phyloP scores from a whole-genome alignment of 2,888 invertebrate genomes.

The Ligdia adustata region DNA sequence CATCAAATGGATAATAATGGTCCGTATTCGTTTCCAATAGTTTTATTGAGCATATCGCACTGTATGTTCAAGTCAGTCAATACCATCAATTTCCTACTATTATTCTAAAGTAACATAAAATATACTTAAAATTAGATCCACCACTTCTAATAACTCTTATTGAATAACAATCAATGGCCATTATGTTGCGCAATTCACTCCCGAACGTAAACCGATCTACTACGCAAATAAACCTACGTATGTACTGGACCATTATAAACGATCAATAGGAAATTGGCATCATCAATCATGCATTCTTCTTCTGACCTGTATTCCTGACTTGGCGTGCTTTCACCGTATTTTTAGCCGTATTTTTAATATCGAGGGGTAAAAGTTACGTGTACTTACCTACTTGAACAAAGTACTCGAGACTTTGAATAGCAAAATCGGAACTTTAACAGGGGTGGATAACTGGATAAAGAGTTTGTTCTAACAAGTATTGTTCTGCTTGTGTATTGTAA shows the following conservation, averaged over 20 bases:
- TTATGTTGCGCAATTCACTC: conserved; percentile 20
- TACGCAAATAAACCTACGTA: conserved; percentile 49
- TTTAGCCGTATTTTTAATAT: conserved; percentile 16
- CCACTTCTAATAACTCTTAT: conserved; percentile 16
- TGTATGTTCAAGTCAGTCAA: background rate
- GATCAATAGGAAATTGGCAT: conserved; percentile 66
- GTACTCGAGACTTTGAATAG: background rate
- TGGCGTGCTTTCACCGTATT: conserved; percentile 35
- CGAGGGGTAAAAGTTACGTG: conserved; percentile 1
- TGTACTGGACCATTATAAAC: conserved; percentile 38
- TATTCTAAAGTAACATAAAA: conserved; percentile 16
- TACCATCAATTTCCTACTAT: conserved; percentile 8
- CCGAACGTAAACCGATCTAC: conserved; percentile 33
- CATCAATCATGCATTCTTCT: conserved; percentile 67
- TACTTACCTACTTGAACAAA: no score
- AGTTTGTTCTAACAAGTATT: background rate
- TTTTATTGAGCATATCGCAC: background rate
- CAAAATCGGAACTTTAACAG: no score
- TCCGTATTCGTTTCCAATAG: no score
- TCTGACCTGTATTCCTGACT: conserved; percentile 52
- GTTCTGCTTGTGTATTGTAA: no score
- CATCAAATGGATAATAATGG: no score
- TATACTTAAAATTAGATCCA: no score
- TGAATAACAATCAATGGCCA: conserved; percentile 22
- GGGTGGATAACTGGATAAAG: no score